Evolutionary conservation across 2,113 vertebrate genomes (phyloP).

Genomic region (Antigone vipio): DNA sequence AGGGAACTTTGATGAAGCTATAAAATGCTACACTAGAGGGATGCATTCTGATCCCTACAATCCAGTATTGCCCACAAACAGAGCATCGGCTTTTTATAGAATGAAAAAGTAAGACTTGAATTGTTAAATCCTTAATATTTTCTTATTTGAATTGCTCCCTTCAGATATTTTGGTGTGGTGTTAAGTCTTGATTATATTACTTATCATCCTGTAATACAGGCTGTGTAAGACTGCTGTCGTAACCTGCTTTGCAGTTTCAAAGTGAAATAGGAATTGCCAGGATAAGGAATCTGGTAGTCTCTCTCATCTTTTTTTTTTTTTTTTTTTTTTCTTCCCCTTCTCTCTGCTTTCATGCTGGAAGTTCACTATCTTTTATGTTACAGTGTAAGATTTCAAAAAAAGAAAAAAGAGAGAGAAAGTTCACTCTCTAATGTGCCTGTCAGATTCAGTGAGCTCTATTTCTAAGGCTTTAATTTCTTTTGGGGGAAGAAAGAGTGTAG

Average conservation of each 20-base stretch:
- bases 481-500: not conserved
- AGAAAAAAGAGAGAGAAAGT: not conserved
- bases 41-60: conserved; percentile 91
- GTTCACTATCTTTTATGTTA: not conserved
- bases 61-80: conserved; percentile 89
- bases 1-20: conserved; percentile 89
- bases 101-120: conserved; percentile 85
- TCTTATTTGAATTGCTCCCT: not conserved
- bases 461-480: not conserved
- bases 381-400: not conserved
- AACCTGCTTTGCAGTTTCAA: not conserved
- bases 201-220: not conserved
- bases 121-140: not conserved
- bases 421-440: not conserved
- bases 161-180: not conserved
- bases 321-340: too few relatives aligned
- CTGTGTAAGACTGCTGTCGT: not conserved
- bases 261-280: not conserved
- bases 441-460: not conserved
- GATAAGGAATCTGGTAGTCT: not conserved
- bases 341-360: not conserved
- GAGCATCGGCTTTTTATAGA: conserved; percentile 89
- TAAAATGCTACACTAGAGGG: conserved; percentile 91
- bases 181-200: not conserved
- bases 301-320: not conserved